Conservation (phyloP, 2,888 invertebrate species). For the Noctua comes region DNA sequence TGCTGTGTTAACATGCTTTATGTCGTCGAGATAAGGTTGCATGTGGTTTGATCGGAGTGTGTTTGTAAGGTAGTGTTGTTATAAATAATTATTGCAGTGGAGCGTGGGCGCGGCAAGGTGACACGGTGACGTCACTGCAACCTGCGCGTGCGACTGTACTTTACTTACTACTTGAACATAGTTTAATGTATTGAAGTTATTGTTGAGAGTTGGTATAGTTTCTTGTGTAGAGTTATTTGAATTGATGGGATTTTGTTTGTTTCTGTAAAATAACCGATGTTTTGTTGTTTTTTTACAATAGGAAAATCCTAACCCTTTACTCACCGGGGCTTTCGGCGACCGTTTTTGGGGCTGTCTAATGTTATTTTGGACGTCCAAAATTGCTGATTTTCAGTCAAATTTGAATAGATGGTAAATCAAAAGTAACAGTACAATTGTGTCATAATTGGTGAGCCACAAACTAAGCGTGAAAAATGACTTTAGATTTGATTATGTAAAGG, state of each 20-base stretch:
- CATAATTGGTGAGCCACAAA: not conserved
- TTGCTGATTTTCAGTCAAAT: not conserved
- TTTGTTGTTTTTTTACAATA: not conserved
- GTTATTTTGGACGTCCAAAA: not conserved
- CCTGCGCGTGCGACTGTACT: conserved; percentile 63
- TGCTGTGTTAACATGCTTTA: conserved; percentile 41
- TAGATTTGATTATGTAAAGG: not conserved
- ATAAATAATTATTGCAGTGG: conserved; percentile 67
- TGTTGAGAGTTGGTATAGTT: too few species aligned
- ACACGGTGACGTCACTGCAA: conserved; percentile 77
- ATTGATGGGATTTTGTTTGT: not conserved
- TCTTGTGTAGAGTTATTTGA: not conserved
- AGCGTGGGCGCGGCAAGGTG: conserved; percentile 78
- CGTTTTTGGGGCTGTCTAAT: not conserved
- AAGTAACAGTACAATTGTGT: not conserved
- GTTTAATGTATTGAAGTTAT: conserved; percentile 52
- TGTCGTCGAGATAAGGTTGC: conserved; percentile 49
- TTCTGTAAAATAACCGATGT: too few species aligned
- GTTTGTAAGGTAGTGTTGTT: conserved; percentile 49
- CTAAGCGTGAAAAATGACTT: not conserved
- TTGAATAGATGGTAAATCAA: not conserved
- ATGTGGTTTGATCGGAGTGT: conserved; percentile 43
- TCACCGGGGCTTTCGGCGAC: not conserved
- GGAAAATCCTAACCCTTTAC: not conserved
- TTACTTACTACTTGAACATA: conserved; percentile 58